Percentiles rank a stretch among this genome's conserved stretches.
These are phyloP conservation scores for Notechis scutatus DNA, from an alignment of 2,113 vertebrate species.

Conservation along the genomic window DNA sequence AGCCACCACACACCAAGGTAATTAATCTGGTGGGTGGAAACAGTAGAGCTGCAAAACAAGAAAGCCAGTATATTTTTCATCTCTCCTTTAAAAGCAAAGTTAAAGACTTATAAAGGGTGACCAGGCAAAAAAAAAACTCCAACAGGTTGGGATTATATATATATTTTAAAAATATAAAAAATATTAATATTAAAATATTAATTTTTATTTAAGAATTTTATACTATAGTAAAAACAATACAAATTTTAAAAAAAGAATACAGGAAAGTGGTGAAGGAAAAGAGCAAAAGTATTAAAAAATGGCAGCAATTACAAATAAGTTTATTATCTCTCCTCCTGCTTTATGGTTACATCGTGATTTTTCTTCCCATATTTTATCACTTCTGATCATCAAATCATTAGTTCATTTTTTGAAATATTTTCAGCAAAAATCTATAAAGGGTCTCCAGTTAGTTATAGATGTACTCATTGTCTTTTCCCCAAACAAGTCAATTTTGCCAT, in stretches of 20 bases:
- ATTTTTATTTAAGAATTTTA: not conserved
- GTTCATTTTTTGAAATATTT: not conserved
- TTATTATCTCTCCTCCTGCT: not conserved
- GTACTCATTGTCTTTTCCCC: not conserved
- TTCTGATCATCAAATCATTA: not conserved
- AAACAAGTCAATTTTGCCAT: not conserved
- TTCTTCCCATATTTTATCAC: not conserved
- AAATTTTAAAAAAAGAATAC: not conserved
- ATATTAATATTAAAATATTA: not conserved
- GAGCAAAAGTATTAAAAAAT: not conserved
- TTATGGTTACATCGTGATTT: not conserved
- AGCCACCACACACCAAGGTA: constrained; percentile 31
- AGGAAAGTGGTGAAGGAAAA: not conserved
- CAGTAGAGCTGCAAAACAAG: constrained; percentile 33
- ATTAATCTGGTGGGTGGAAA: constrained; percentile 51
- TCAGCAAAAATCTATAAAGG: not conserved
- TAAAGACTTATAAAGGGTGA: constrained; percentile 13
- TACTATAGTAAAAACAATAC: not conserved
- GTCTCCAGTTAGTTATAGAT: not conserved
- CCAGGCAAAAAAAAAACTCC: not conserved
- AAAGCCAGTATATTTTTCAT: constrained; percentile 44
- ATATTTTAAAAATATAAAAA: too few relatives aligned
- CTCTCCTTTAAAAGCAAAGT: not conserved
- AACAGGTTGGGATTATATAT: not conserved
- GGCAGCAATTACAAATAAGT: not conserved